Evolutionary conservation across 1,140 invertebrate species (phyloP), one percentile per base, ranked within the genome.

Genomic region (Psilanteris sp.): DNA sequence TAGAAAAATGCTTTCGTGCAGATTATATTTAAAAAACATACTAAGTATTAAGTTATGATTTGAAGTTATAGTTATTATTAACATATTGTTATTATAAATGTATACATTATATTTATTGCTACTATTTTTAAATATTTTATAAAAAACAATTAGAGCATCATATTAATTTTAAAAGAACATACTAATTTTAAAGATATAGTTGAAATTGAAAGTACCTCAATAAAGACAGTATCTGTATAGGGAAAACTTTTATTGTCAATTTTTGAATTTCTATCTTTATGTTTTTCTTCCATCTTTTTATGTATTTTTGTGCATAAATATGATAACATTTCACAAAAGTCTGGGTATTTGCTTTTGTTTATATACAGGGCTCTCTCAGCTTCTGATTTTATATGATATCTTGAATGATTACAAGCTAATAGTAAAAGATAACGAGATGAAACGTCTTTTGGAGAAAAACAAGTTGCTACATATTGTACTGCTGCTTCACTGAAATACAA

Each of bases 371-470:
- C 90, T 88, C 93, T 93, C 27, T 91, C 83, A 8, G 94, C 93
- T 87, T 95, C 94, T 8, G 88, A 87, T 59, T 91, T 91, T 4
- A 96, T 92, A 79, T 96, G 94, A 57, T 94, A 93, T 87, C 95
- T 94, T 15, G 93, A 91, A 83, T 98, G 96, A 22, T 95, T 95
- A 77, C 92, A 93, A 6, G 95, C 94, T 13, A 96, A 82, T n/a
- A 98, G 87, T 22, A 98, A 87, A 8, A 97, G 88, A 83, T 95
- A 97, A 74, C 95, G 90, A 1, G 96, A 94, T 1, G 94, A 92
- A 1, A 95, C 91, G 84, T 96, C 94, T 78, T 94, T 90, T 16
- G 91, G 87, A 2, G 94, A 93, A 86, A 96, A 98, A 34, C 97
- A 93, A 9, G 91, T 92, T 1, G 93, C 92, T 1, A 95, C 91